These are phyloP conservation scores for Dipodomys spectabilis DNA, from an alignment of 2,113 vertebrate species.

Conservation along the genomic window DNA sequence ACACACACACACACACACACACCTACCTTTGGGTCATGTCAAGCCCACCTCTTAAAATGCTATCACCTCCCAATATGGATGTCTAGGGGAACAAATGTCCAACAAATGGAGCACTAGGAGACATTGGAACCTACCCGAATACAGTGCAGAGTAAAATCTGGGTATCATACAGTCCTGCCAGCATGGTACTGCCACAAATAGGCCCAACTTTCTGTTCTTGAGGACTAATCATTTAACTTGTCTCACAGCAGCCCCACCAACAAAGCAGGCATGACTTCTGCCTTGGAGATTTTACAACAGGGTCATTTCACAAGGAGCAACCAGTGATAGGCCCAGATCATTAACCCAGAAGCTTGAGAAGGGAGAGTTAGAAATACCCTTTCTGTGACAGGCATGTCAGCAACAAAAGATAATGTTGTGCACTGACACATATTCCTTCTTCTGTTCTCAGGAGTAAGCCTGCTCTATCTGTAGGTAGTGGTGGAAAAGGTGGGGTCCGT, in stretches of 20 bases:
- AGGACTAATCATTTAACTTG: not conserved
- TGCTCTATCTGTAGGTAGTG: not conserved
- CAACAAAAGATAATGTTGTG: not conserved
- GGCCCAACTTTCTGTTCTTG: not conserved
- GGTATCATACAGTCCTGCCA: not conserved
- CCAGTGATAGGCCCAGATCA: no score
- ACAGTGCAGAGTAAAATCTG: no score
- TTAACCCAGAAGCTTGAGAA: not conserved
- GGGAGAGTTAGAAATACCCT: not conserved
- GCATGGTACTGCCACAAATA: not conserved
- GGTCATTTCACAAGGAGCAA: no score
- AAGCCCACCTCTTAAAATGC: not conserved
- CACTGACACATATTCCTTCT: not conserved
- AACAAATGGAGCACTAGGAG: no score
- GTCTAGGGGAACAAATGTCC: no score
- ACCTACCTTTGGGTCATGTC: no score
- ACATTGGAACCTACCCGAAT: not conserved
- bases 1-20: no score
- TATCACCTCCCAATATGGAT: not conserved
- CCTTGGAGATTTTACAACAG: no score
- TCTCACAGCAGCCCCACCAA: not conserved
- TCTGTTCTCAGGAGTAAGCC: not conserved
- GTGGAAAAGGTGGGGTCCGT: not conserved
- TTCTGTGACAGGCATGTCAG: not conserved
- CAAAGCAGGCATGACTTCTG: not conserved